phyloP scores from a whole-genome alignment of 2,888 invertebrate species.

The Chrysina gloriosa region DNA sequence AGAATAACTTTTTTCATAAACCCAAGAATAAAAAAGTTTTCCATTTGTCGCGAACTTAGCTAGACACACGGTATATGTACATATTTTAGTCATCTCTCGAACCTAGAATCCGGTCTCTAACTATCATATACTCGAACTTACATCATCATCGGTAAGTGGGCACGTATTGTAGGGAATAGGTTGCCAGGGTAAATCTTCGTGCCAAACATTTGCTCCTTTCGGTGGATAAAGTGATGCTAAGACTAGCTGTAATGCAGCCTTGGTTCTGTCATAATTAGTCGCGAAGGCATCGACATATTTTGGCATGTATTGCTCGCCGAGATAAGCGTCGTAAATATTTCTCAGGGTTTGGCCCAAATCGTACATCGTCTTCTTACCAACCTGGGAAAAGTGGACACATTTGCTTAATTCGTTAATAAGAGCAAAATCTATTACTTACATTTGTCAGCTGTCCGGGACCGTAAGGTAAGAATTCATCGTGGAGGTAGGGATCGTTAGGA shows the following conservation, averaged over 20 bases:
- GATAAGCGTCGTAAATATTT: constrained; percentile 25
- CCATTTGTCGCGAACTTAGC: no score
- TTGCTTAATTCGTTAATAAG: background rate
- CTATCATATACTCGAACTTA: background rate
- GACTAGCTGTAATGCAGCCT: constrained; percentile 36
- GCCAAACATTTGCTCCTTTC: constrained; percentile 15
- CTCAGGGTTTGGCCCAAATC: constrained; percentile 32
- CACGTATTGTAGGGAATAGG: constrained; percentile 34
- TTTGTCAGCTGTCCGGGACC: constrained; percentile 38
- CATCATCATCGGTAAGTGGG: background rate
- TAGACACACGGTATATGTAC: no score
- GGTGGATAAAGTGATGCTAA: constrained; percentile 38
- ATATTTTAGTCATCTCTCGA: no score
- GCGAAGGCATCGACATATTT: constrained; percentile 18
- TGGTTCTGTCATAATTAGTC: constrained; percentile 28
- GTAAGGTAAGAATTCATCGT: constrained; percentile 22
- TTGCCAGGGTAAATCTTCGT: constrained; percentile 35
- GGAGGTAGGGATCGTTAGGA: constrained; percentile 27
- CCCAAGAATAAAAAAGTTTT: no score
- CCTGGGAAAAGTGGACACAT: background rate
- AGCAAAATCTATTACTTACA: constrained; percentile 10
- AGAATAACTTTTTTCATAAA: no score
- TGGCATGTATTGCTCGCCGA: constrained; percentile 35
- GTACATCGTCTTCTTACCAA: constrained; percentile 33
- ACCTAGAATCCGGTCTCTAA: no score